These are phyloP conservation scores for Strongylocentrotus purpuratus DNA, from an alignment of 35 echinoderm and acorn worm genomes.

Conservation along the genomic window DNA sequence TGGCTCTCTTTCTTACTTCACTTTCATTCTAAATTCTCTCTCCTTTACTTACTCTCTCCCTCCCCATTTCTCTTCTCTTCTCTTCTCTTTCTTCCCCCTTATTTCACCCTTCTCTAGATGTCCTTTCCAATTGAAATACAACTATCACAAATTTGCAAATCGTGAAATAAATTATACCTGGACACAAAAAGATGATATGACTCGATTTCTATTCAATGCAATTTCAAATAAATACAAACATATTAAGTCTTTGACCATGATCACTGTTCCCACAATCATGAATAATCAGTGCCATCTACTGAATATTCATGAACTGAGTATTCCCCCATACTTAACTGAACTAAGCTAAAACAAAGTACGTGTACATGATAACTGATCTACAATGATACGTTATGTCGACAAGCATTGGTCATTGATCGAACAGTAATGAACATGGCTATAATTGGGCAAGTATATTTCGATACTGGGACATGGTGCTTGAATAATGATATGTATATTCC, in stretches of 20 bases:
- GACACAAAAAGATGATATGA: background rate
- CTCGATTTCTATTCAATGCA: constrained; percentile 9
- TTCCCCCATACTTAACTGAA: background rate
- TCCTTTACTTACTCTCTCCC: background rate
- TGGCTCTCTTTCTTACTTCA: background rate
- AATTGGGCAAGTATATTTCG: background rate
- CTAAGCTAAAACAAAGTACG: background rate
- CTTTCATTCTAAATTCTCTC: background rate
- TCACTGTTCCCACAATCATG: background rate
- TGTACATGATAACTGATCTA: background rate
- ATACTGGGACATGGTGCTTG: background rate
- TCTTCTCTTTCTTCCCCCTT: background rate
- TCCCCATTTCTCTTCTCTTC: background rate
- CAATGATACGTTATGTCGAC: background rate
- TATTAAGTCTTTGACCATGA: background rate
- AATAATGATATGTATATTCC: background rate
- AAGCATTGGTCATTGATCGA: background rate
- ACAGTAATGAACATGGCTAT: background rate
- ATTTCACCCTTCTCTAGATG: background rate
- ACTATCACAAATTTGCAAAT: background rate
- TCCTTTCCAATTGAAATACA: background rate
- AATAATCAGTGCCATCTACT: background rate
- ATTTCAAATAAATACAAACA: constrained; percentile 20
- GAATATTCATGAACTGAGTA: background rate
- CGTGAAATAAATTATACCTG: background rate